These are phyloP conservation scores for Anomalospiza imberbis DNA, from an alignment of 2,797 vertebrate species.

Conservation along the genomic window DNA sequence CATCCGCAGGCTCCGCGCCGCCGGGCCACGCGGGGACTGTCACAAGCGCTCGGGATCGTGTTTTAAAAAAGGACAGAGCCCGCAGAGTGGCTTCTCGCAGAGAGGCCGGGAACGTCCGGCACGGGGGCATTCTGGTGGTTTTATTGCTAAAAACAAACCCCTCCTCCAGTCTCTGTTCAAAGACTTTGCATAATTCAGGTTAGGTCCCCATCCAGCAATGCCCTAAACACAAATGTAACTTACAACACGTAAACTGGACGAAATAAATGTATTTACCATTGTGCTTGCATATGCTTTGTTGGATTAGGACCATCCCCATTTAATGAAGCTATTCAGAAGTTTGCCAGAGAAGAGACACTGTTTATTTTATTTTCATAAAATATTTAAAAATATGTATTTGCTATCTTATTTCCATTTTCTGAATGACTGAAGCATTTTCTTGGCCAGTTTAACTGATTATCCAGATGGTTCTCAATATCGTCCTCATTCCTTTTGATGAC, in stretches of 20 bases:
- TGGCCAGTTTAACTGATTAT: background rate
- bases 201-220: background rate
- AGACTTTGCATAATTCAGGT: background rate
- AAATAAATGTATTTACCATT: background rate
- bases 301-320: background rate
- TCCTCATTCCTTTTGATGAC: background rate
- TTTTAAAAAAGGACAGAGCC: fast-evolving
- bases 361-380: background rate
- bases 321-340: background rate
- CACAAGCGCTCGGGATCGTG: background rate
- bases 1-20: background rate
- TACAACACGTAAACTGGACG: background rate
- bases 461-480: background rate
- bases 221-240: background rate
- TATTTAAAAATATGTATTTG: background rate
- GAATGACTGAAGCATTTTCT: background rate
- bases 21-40: background rate
- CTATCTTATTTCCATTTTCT: background rate
- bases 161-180: background rate
- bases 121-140: background rate
- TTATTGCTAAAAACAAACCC: background rate
- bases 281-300: background rate
- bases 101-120: background rate
- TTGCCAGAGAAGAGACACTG: background rate
- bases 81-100: background rate